Base-by-base conservation (phyloP, 2,797 vertebrate species). In the Cygnus olor region DNA sequence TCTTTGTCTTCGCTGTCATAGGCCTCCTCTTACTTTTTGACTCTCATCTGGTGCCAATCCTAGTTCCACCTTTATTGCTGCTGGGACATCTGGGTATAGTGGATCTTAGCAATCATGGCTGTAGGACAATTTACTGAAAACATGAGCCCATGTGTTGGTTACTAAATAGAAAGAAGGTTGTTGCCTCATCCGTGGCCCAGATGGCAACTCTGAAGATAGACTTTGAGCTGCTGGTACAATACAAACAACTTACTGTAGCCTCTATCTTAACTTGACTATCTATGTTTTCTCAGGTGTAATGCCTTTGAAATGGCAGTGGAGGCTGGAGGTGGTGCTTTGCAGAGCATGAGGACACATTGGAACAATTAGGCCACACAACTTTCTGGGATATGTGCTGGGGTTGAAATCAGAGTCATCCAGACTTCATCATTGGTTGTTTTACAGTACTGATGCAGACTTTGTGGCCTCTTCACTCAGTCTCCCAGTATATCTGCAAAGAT, bases 341-440 rank as follows among this genome's bases (percentile, higher is more conserved):
- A 30, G 44, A 56, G 19, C 19, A 18, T 3, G 18, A 74, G 16
- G 34, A 34, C 40, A 18, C 12, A 40, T 47, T 61, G 20, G 32
- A 83, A 71, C 22, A 42, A 42, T 42, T 25, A 54, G 44, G 15
- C 19, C n/a, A 57, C 24, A 32, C 18, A 16, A 14, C 36, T 71
- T 83, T 65, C 57, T 61, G 70, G 21, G 9, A 4, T n/a, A 36
- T 25, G 17, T 38, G 3, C 54, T 66, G 32, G 11, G 15, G 8
- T n/a, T 66, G 58, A 56, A 86, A 47, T 63, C 5, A 1, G 28
- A 1, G 0, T 14, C 2, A 1, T 13, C 5, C 32, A 11, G 45
- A 36, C 18, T 34, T 18, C 2, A 1, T 20, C 15, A 69, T 25
- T 22, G 28, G 13, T 16, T 0, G 0, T 47, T 53, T 66, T 93